Conservation (phyloP, 2,797 vertebrate genomes). For the Psittacula echo region DNA sequence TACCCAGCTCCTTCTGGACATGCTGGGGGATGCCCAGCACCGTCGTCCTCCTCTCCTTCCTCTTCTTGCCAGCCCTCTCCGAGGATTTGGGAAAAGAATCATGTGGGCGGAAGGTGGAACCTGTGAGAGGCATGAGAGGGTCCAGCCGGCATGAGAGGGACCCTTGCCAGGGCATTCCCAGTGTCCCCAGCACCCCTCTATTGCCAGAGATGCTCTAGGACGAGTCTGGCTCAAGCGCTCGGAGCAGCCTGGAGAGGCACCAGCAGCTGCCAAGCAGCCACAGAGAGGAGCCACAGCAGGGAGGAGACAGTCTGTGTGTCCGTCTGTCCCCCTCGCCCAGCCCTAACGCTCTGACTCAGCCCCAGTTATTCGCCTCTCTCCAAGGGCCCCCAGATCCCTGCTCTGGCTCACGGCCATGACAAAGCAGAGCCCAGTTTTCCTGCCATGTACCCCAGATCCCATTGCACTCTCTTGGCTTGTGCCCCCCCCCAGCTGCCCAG, state of each 20-base stretch:
- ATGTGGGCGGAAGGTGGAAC: conserved; percentile 83
- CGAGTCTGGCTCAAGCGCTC: fast-evolving
- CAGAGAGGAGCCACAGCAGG: neutral
- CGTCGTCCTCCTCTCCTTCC: conserved; percentile 89
- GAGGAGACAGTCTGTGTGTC: neutral
- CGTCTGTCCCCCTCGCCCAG: neutral
- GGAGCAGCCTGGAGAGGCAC: neutral
- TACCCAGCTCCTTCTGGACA: conserved; percentile 93
- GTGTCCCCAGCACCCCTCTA: neutral
- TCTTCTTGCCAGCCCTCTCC: conserved; percentile 79
- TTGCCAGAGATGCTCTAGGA: neutral
- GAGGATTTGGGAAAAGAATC: conserved; percentile 80
- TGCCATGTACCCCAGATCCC: fast-evolving
- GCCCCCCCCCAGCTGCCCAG: fast-evolving
- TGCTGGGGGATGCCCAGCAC: conserved; percentile 97
- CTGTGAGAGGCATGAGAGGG: neutral
- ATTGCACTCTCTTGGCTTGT: fast-evolving
- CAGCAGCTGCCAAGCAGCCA: neutral
- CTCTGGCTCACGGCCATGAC: fast-evolving
- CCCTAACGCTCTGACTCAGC: neutral
- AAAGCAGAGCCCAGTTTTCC: neutral
- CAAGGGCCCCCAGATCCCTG: neutral
- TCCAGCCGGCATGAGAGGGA: fast-evolving
- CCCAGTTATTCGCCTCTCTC: neutral
- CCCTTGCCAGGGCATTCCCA: neutral